Conservation (phyloP, 2,888 invertebrate species). For the Stenchaetothrips biformis region DNA sequence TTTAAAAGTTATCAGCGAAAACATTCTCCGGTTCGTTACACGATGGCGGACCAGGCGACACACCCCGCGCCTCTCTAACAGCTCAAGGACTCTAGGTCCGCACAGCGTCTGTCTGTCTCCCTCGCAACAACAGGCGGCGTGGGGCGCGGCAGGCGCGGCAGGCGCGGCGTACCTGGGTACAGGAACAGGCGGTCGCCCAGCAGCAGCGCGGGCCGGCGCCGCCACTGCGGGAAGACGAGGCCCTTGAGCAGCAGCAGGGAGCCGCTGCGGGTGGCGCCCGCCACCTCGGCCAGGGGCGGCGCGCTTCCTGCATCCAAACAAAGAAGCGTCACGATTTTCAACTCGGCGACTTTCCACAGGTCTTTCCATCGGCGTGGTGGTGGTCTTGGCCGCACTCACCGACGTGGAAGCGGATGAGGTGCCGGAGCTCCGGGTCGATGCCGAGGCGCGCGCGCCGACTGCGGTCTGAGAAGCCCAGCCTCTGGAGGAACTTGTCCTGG, state of each 20-base stretch:
- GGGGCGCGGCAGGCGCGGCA: neutral
- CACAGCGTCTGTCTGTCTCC: too few relatives aligned
- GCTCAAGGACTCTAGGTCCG: too few relatives aligned
- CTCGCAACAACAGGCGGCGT: too few relatives aligned
- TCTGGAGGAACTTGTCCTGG: slow-evolving; percentile 58
- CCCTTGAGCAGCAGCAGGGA: slow-evolving; percentile 57
- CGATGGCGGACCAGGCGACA: too few relatives aligned
- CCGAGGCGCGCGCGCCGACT: slow-evolving; percentile 57
- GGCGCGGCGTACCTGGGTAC: slow-evolving; percentile 48
- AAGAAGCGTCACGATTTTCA: neutral
- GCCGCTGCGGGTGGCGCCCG: slow-evolving; percentile 48
- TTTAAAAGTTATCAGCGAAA: too few relatives aligned
- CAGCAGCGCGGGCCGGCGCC: slow-evolving; percentile 55
- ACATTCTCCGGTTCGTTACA: too few relatives aligned
- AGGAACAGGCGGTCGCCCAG: slow-evolving; percentile 58
- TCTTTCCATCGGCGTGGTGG: neutral
- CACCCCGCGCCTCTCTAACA: too few relatives aligned
- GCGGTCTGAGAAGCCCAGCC: slow-evolving; percentile 56
- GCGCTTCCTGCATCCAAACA: neutral
- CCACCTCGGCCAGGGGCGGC: slow-evolving; percentile 50
- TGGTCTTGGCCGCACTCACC: slow-evolving; percentile 42
- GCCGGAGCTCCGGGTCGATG: slow-evolving; percentile 60
- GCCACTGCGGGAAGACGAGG: slow-evolving; percentile 65
- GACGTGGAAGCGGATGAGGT: slow-evolving; percentile 57
- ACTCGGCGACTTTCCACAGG: neutral